phyloP scores from a whole-genome alignment of 2,113 vertebrate species.

The Hippolais icterina region DNA sequence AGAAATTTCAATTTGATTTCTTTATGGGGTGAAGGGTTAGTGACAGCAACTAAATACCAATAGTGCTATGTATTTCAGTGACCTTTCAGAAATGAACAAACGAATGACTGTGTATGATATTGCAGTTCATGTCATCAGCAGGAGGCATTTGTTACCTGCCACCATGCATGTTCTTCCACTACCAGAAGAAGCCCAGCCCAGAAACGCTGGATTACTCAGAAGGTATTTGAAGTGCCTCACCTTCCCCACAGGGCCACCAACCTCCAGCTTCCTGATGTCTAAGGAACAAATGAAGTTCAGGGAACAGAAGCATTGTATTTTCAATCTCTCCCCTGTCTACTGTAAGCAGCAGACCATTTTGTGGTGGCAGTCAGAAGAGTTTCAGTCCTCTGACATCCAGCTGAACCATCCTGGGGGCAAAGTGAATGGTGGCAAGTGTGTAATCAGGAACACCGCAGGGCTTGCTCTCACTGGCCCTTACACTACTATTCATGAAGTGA shows the following conservation, averaged over 20 bases:
- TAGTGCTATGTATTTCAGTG: rapidly evolving
- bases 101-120: background rate
- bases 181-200: background rate
- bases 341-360: background rate
- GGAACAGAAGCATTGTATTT: background rate
- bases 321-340: background rate
- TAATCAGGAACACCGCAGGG: background rate
- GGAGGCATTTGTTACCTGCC: background rate
- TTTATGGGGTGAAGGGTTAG: background rate
- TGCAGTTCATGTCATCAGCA: background rate
- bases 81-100: background rate
- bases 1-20: background rate
- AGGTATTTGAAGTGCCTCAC: background rate
- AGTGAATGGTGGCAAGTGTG: background rate
- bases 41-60: background rate
- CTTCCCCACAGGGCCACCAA: background rate
- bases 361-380: background rate
- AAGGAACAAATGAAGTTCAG: background rate
- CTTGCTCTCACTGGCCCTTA: background rate
- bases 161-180: background rate
- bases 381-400: background rate
- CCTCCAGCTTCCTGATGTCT: background rate
- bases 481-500: background rate
- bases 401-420: background rate
- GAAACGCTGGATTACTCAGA: background rate